Evolutionary conservation across 2,888 invertebrate genomes (phyloP), one percentile per base, ranked within the genome.

Genomic region (Agrotis exclamationis): DNA sequence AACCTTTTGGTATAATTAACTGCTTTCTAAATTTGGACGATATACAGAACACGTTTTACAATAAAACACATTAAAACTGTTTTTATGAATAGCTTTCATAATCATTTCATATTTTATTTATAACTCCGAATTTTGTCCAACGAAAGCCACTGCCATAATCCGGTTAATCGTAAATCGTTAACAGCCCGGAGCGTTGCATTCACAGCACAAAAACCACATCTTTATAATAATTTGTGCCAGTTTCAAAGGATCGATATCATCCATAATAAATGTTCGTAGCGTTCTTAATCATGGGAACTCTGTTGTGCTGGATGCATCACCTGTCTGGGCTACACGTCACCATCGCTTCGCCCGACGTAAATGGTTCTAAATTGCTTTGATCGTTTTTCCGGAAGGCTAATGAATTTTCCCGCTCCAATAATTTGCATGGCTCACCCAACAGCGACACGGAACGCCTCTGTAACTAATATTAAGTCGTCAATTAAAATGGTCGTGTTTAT

Each of bases 371-470:
- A 94, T 94, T 92, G 92, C 95, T 96, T 96, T 96, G 95, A 96
- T 96, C 95, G 91, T 93, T 94, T 93, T 94, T 93, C 94, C 94
- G 94, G 94, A 94, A 91, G 91, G 93, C 90, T 95, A 93, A 95
- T 95, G 92, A 94, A 95, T 94, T 93, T 88, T 94, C 91, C 86
- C 94, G 93, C 93, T 91, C 92, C 92, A 93, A 87, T 95, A 93
- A 92, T 82, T 90, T 86, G 85, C 88, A 87, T 88, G 88, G 91
- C 84, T 90, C 89, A 88, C 77, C 87, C 88, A 87, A 77, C 87
- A 80, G 79, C 74, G 87, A 80, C 81, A 85, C 68, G 72, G 70
- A 70, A 71, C 60, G 69, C 74, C 59, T 74, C 72, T 85, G 83
- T 85, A 86, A 88, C 86, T 88, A 87, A 88, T 88, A 87, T 87